phyloP scores from a whole-genome alignment of 2,888 invertebrate genomes.

The Sphaerophoria rueppellii region DNA sequence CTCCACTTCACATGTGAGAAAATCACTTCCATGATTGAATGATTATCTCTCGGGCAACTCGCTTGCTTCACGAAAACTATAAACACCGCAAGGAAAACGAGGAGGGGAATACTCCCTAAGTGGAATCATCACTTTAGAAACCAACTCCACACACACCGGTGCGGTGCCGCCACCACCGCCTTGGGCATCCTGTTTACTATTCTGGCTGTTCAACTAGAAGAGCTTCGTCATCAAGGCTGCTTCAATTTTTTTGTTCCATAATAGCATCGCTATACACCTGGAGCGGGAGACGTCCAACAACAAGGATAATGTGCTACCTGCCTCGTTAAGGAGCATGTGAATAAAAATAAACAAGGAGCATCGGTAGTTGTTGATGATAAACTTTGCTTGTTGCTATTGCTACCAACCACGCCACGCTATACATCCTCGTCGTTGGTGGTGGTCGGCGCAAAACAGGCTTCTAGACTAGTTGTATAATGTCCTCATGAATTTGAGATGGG shows the following conservation, averaged over 20 bases:
- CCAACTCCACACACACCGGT: too few relatives aligned
- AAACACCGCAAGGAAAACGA: background rate
- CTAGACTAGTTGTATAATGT: constrained; percentile 2
- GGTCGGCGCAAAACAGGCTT: background rate
- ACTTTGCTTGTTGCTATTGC: constrained; percentile 10
- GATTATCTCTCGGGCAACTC: constrained; percentile 62
- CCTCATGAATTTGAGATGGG: background rate
- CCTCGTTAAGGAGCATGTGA: background rate
- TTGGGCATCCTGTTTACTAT: constrained; percentile 35
- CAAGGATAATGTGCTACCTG: background rate
- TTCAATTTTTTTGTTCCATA: background rate
- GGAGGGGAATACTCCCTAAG: background rate
- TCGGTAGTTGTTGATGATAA: background rate
- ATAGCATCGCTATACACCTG: constrained; percentile 19
- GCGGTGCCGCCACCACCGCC: background rate
- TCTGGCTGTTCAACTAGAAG: constrained; percentile 19
- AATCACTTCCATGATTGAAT: constrained; percentile 73
- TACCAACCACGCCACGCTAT: background rate
- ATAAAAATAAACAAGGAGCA: constrained; percentile 6
- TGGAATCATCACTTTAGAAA: constrained; percentile 22
- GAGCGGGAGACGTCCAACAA: background rate
- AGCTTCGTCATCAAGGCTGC: background rate
- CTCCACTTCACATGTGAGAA: constrained; percentile 58
- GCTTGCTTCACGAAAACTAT: background rate
- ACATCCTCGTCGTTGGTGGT: background rate